Evolutionary conservation across 2,888 invertebrate species (phyloP).

Genomic region (Nebria salina): DNA sequence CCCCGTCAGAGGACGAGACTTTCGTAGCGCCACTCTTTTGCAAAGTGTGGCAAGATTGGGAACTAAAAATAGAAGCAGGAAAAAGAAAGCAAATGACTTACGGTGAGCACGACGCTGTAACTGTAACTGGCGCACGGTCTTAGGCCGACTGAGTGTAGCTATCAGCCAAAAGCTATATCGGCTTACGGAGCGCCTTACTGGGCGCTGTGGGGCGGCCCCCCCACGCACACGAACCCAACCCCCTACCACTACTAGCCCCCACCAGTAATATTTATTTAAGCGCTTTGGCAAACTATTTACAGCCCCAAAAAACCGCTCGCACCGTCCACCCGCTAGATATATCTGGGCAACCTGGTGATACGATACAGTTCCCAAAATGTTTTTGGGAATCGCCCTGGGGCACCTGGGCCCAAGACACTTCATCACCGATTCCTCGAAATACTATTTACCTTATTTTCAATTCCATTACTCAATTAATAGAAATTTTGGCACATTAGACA

Average conservation of each 20-base stretch:
- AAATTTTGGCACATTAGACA: too few relatives aligned
- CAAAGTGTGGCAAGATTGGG: not conserved
- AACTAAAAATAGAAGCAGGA: slow-evolving; percentile 12
- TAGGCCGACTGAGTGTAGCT: slow-evolving; percentile 56
- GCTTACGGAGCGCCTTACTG: slow-evolving; percentile 50
- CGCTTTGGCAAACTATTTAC: slow-evolving; percentile 8
- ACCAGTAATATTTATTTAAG: not conserved
- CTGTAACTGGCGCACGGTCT: slow-evolving; percentile 53
- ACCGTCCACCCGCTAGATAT: slow-evolving; percentile 14
- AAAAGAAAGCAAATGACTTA: slow-evolving; percentile 49
- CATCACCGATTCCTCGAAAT: too few relatives aligned
- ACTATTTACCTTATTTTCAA: too few relatives aligned
- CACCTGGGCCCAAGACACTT: not conserved
- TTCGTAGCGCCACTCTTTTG: too few relatives aligned
- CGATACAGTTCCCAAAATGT: not conserved
- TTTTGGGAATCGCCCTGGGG: not conserved
- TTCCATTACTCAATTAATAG: too few relatives aligned
- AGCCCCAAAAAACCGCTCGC: slow-evolving; percentile 3
- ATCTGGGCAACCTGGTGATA: slow-evolving; percentile 15
- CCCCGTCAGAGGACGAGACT: too few relatives aligned
- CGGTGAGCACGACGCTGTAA: slow-evolving; percentile 54
- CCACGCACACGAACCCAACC: slow-evolving; percentile 11
- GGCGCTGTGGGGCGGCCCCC: slow-evolving; percentile 22
- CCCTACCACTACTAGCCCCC: slow-evolving; percentile 18
- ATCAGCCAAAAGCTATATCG: slow-evolving; percentile 51